These are phyloP conservation scores for Sebastes taczanowskii DNA, from an alignment of 2,797 vertebrate species.

Conservation along the genomic window DNA sequence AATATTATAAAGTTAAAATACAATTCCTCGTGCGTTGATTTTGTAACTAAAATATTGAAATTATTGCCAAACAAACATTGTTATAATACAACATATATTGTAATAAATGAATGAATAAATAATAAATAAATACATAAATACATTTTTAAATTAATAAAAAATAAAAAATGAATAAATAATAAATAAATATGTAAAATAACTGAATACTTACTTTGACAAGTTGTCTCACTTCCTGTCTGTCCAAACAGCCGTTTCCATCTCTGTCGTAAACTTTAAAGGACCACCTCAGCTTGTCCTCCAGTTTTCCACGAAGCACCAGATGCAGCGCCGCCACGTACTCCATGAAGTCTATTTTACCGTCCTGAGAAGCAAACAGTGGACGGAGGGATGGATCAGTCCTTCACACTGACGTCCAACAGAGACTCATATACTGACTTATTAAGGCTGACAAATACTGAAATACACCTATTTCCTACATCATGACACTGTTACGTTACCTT, in stretches of 20 bases:
- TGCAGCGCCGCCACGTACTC: slow-evolving; percentile 79
- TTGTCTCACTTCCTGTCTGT: slow-evolving; percentile 67
- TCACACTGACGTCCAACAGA: background rate
- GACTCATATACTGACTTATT: no score
- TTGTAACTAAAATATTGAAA: no score
- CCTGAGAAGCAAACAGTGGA: slow-evolving; percentile 47
- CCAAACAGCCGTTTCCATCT: slow-evolving; percentile 76
- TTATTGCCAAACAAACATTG: no score
- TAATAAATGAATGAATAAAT: no score
- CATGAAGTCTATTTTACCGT: slow-evolving; percentile 76
- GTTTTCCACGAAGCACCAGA: slow-evolving; percentile 76
- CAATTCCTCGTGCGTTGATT: no score
- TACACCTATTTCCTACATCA: background rate
- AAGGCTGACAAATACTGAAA: background rate
- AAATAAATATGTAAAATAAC: no score
- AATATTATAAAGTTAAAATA: no score
- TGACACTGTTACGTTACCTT: slow-evolving; percentile 49
- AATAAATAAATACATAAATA: no score
- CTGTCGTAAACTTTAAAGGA: slow-evolving; percentile 82
- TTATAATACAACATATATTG: no score
- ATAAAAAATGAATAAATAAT: no score
- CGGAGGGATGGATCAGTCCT: background rate
- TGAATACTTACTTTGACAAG: slow-evolving; percentile 59
- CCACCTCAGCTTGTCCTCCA: slow-evolving; percentile 79
- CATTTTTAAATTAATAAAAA: no score